Percentiles rank a stretch among this genome's conserved stretches.
phyloP scores from a whole-genome alignment of 1,140 invertebrate species.

The Ylistrum balloti region DNA sequence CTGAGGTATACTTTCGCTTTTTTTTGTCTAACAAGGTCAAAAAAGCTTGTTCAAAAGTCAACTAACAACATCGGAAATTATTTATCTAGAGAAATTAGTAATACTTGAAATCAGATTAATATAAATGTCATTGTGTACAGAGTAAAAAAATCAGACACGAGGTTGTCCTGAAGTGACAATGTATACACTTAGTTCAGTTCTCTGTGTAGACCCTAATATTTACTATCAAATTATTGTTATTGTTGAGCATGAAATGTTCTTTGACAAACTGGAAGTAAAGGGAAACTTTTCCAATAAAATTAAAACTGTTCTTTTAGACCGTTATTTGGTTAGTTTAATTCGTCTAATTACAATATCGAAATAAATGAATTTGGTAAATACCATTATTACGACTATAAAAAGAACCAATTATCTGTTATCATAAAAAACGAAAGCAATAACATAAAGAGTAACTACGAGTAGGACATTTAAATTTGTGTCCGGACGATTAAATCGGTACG shows the following conservation, averaged over 20 bases:
- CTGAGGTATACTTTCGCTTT: no score
- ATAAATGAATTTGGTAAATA: not conserved
- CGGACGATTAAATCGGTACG: not conserved
- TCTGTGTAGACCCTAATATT: no score
- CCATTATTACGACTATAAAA: not conserved
- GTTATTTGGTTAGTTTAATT: not conserved
- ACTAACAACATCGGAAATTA: no score
- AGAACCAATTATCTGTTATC: not conserved
- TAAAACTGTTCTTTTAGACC: slow-evolving; percentile 19
- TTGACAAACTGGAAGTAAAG: not conserved
- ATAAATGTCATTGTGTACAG: not conserved
- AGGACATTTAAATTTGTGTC: not conserved
- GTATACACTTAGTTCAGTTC: no score
- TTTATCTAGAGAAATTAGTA: no score
- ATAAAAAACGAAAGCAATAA: not conserved
- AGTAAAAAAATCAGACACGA: not conserved
- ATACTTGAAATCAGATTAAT: not conserved
- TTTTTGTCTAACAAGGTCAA: no score
- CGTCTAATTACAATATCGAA: not conserved
- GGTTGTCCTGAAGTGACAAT: not conserved
- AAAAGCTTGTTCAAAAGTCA: no score
- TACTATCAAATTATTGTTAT: not conserved
- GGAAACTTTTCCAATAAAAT: not conserved
- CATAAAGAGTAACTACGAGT: not conserved
- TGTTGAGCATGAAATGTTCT: not conserved